phyloP scores from a whole-genome alignment of 2,113 vertebrate genomes.

The Vidua macroura region DNA sequence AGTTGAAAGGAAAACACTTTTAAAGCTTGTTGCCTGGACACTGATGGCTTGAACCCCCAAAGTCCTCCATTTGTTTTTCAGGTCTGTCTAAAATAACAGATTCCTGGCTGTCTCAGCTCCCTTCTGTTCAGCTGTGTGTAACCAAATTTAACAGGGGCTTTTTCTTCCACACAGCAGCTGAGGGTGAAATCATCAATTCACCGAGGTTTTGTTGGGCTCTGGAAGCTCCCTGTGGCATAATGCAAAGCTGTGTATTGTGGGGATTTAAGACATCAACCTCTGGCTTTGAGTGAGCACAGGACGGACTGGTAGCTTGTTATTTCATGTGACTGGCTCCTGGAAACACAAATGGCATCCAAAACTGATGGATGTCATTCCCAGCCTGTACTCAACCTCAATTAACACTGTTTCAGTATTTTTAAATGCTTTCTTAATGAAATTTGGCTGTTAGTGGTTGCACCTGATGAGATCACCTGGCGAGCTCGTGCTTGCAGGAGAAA shows the following conservation, averaged over 20 bases:
- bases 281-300: not conserved
- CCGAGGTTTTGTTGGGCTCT: not conserved
- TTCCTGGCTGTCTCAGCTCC: not conserved
- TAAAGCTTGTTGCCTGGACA: not conserved
- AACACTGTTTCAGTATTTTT: not conserved
- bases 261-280: not conserved
- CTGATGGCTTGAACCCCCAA: rapidly evolving
- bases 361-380: not conserved
- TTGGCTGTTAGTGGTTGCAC: not conserved
- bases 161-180: not conserved
- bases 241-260: not conserved
- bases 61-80: not conserved
- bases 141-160: not conserved
- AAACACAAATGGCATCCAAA: not conserved
- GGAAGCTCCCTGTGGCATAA: not conserved
- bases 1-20: not conserved
- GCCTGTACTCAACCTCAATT: not conserved
- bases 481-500: not conserved
- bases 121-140: not conserved
- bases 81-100: not conserved
- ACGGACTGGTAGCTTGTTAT: not conserved
- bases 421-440: not conserved
- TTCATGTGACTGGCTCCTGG: not conserved
- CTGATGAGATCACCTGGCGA: not conserved
- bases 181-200: not conserved